A percentile compares a stretch with the other conserved stretches of the same genome.
phyloP scores from a whole-genome alignment of 2,797 vertebrate genomes.

The Danio choprae region DNA sequence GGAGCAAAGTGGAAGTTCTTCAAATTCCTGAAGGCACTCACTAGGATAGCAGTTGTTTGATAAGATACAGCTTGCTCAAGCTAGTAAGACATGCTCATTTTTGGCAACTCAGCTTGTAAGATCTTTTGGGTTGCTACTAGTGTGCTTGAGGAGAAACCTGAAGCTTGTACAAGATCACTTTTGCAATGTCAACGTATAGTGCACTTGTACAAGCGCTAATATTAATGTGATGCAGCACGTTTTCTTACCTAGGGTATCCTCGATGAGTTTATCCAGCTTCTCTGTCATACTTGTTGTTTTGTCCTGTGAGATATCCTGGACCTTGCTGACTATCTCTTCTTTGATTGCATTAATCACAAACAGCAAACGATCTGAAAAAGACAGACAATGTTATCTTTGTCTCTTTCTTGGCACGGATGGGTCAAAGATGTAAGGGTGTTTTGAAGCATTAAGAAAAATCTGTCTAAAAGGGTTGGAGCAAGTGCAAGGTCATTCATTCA shows the following conservation, averaged over 20 bases:
- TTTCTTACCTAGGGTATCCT: constrained; percentile 93
- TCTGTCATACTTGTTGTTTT: constrained; percentile 90
- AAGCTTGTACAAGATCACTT: background rate
- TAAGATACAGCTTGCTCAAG: background rate
- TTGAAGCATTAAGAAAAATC: too few species aligned
- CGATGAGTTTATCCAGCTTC: constrained; percentile 91
- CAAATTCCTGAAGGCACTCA: background rate
- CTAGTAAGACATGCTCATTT: background rate
- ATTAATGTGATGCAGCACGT: background rate
- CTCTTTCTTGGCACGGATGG: background rate
- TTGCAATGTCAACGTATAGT: background rate
- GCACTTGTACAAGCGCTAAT: background rate
- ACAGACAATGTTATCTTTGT: background rate
- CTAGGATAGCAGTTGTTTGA: background rate
- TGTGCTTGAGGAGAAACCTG: background rate
- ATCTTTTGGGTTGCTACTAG: background rate
- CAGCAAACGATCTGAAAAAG: constrained; percentile 90
- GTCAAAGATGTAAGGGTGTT: too few species aligned
- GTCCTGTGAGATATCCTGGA: constrained; percentile 89
- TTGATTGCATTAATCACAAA: constrained; percentile 99
- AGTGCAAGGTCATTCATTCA: too few species aligned
- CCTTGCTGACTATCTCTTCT: constrained; percentile 94
- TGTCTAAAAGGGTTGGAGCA: too few species aligned
- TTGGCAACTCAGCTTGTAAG: background rate
- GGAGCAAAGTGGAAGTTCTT: background rate